phyloP scores from a whole-genome alignment of 2,113 vertebrate genomes.

The Neolamprologus variostigma region DNA sequence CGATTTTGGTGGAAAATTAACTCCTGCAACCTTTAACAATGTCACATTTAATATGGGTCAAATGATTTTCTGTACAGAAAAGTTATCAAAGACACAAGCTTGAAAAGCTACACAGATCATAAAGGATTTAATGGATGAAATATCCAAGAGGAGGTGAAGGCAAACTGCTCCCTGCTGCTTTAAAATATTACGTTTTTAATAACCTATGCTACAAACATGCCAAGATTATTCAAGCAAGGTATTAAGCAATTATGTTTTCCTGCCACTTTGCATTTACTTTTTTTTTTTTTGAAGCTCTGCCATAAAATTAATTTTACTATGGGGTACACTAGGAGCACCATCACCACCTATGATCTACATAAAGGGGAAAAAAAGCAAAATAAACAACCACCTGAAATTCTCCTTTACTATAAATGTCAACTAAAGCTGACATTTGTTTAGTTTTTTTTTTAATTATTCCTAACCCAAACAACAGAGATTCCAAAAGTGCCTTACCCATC shows the following conservation, averaged over 20 bases:
- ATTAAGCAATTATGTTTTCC: background rate
- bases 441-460: fast-evolving
- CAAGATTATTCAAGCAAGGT: background rate
- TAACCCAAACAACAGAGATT: background rate
- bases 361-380: background rate
- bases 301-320: background rate
- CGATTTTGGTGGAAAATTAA: constrained; percentile 31
- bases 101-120: background rate
- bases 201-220: background rate
- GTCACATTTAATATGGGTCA: constrained; percentile 29
- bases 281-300: background rate
- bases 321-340: background rate
- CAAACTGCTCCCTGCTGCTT: background rate
- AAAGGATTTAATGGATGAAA: background rate
- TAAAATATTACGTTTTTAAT: background rate
- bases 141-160: background rate
- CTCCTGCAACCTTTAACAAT: constrained; percentile 43
- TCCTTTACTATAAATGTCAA: background rate
- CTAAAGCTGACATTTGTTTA: background rate
- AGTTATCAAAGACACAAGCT: background rate
- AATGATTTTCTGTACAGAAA: background rate
- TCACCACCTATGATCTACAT: background rate
- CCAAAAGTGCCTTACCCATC: constrained; percentile 45
- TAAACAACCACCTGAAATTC: background rate
- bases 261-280: background rate